phyloP scores from a whole-genome alignment of 2,113 vertebrate genomes.

The Amblyornis subalaris region DNA sequence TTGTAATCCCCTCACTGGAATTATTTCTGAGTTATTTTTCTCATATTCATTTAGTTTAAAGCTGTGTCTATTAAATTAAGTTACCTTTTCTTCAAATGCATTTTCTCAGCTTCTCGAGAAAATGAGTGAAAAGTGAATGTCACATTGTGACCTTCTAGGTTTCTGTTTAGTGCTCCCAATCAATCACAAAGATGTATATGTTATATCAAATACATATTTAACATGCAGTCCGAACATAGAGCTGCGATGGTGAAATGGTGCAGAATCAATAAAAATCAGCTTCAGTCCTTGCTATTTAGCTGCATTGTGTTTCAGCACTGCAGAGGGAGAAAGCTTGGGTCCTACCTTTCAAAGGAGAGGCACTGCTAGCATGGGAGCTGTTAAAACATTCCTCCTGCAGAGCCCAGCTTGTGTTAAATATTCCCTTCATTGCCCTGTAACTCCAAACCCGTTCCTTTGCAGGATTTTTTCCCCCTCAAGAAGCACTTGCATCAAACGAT shows the following conservation, averaged over 20 bases:
- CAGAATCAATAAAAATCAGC: background rate
- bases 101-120: background rate
- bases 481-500: background rate
- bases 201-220: background rate
- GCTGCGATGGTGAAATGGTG: background rate
- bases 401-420: background rate
- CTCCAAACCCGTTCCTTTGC: background rate
- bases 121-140: background rate
- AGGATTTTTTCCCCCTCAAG: background rate
- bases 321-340: background rate
- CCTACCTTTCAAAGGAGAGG: background rate
- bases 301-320: background rate
- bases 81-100: background rate
- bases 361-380: background rate
- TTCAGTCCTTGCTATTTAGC: background rate
- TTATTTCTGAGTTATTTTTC: background rate
- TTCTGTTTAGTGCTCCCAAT: background rate
- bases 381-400: background rate
- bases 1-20: background rate
- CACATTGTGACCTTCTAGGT: background rate
- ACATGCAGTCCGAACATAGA: background rate
- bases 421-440: background rate
- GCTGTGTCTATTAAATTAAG: background rate
- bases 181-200: background rate
- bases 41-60: conserved; percentile 16